Percentiles rank a stretch among this genome's conserved stretches.
phyloP scores from a whole-genome alignment of 2,888 invertebrate species.

The Autographa gamma region DNA sequence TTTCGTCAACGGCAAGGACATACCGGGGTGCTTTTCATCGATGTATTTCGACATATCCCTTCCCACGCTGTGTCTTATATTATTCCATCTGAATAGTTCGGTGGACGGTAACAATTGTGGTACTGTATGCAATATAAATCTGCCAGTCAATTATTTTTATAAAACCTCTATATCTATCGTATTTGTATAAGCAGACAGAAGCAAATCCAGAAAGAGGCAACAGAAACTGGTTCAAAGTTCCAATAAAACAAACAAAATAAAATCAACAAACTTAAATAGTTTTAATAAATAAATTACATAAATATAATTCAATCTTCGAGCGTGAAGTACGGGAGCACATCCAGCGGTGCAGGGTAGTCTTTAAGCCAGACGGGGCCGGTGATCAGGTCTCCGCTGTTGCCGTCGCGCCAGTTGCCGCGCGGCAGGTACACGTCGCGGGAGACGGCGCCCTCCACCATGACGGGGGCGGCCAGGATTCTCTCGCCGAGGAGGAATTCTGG shows the following conservation, averaged over 20 bases:
- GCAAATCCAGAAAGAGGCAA: too few species aligned
- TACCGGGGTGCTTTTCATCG: too few species aligned
- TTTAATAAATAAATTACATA: conserved; percentile 35
- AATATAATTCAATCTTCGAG: conserved; percentile 64
- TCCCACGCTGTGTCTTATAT: too few species aligned
- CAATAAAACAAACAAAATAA: conserved; percentile 10
- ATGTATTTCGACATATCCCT: too few species aligned
- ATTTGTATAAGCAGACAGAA: too few species aligned
- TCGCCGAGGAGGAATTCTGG: conserved; percentile 93
- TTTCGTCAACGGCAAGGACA: too few species aligned
- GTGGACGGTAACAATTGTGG: too few species aligned
- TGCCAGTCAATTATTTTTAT: too few species aligned
- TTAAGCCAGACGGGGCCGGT: conserved; percentile 88
- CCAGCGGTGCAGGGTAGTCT: conserved; percentile 90
- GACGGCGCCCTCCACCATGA: conserved; percentile 89
- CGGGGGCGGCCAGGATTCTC: conserved; percentile 91
- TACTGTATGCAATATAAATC: too few species aligned
- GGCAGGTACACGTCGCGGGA: conserved; percentile 92
- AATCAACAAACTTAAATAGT: conserved; percentile 23
- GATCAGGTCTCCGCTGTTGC: conserved; percentile 71
- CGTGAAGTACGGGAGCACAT: conserved; percentile 90
- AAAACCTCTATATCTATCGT: too few species aligned
- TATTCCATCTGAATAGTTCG: too few species aligned
- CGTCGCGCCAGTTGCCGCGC: conserved; percentile 91
- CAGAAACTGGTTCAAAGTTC: neutral